Base-by-base conservation (phyloP, 2,113 vertebrate species). In the Xyliphius kryptos region DNA sequence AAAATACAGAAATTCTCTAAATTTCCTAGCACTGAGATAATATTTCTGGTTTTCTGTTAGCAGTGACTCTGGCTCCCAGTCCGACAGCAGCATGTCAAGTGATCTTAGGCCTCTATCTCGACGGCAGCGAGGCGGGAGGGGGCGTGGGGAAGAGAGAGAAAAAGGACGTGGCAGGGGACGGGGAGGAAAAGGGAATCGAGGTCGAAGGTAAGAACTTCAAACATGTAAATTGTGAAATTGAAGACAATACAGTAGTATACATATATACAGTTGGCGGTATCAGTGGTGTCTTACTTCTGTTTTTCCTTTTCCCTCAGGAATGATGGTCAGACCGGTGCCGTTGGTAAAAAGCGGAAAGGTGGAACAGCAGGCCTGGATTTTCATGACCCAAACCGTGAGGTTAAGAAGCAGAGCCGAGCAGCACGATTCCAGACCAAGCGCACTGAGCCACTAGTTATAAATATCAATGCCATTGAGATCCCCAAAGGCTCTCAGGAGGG, bases 351-450 rank as follows among this genome's bases (percentile, higher is more conserved):
- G 61, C 82, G 86, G 50, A 91, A 91, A 75, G 89, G 89, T 3
- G 85, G 87, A 4, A 84, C 61, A 0, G 85, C 85, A 1, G 84
- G 86, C 1, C 67, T 92, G 55, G 92, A 91, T 20, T 91, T 92
- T 26, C 91, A 92, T 1, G 93, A 96, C 61, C 92, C 93, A 0
- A 90, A 92, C 70, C 86, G 86, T 0, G 92, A 95, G 66, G 88
- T 90, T 21, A 96, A 95, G 73, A 94, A 91, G 69, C 91, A 94
- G 79, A 91, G 85, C 68, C 80, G 92, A 14, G 92, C 92, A 0
- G 91, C 90, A 1, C 88, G 91, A 14, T 93, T 95, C 79, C 91
- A 93, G 74, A 93, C 91, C 69, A 90, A 90, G 69, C 89, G 92
- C 41, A 82, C 90, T 0, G 92, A 93, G 74, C 93, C 93, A 2